phyloP scores from a whole-genome alignment of 2,888 invertebrate species.

The Penaeus monodon region DNA sequence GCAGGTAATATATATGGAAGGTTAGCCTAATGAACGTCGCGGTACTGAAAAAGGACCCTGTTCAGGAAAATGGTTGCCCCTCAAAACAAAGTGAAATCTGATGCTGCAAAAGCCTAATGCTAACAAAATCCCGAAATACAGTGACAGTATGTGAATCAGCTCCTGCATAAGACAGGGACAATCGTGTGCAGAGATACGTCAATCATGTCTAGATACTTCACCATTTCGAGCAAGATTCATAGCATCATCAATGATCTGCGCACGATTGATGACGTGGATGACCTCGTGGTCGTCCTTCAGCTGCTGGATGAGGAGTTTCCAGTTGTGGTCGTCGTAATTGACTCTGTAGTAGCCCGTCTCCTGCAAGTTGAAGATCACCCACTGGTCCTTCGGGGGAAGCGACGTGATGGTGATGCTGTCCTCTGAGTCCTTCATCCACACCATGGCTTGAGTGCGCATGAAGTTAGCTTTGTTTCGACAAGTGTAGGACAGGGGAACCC shows the following conservation, averaged over 20 bases:
- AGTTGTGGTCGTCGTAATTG: slow-evolving; percentile 83
- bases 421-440: slow-evolving; percentile 73
- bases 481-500: slow-evolving; percentile 77
- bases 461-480: slow-evolving; percentile 72
- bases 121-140: no score
- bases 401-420: slow-evolving; percentile 31
- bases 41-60: no score
- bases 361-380: slow-evolving; percentile 85
- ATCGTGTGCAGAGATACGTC: no score
- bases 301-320: slow-evolving; percentile 80
- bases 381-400: slow-evolving; percentile 71
- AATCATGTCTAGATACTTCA: slow-evolving; percentile 10
- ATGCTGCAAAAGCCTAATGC: no score
- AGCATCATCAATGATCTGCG: slow-evolving; percentile 87
- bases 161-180: no score
- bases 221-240: slow-evolving; percentile 70
- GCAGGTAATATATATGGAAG: no score
- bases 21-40: no score
- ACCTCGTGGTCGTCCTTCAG: slow-evolving; percentile 76
- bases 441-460: slow-evolving; percentile 72
- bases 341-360: slow-evolving; percentile 77
- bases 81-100: no score
- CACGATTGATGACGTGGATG: slow-evolving; percentile 84
- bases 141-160: no score
- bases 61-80: no score